Evolutionary conservation across 2,113 vertebrate genomes (phyloP).

Genomic region (Barbus barbus): DNA sequence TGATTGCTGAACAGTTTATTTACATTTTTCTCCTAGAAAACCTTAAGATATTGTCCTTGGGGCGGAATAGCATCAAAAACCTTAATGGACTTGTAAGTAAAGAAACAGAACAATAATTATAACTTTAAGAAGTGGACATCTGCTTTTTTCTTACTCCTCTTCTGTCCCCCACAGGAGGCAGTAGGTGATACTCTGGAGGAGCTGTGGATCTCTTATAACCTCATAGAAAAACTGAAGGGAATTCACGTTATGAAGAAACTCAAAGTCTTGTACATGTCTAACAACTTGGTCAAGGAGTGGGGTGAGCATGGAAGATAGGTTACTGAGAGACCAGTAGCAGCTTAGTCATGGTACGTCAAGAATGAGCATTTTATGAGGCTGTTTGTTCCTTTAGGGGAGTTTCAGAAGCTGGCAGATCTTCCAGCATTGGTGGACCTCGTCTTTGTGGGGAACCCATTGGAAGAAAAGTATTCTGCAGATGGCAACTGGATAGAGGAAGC

Average conservation of each 20-base stretch:
- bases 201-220: slow-evolving; percentile 96
- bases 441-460: slow-evolving; percentile 94
- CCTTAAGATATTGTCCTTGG: slow-evolving; percentile 90
- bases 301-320: slow-evolving; percentile 73
- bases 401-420: slow-evolving; percentile 87
- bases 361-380: slow-evolving; percentile 24
- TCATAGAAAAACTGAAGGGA: slow-evolving; percentile 94
- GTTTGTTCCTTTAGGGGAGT: slow-evolving; percentile 79
- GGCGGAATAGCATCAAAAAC: slow-evolving; percentile 96
- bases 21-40: slow-evolving; percentile 79
- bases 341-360: not conserved
- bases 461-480: slow-evolving; percentile 87
- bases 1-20: not conserved
- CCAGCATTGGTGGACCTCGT: slow-evolving; percentile 88
- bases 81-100: slow-evolving; percentile 89
- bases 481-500: slow-evolving; percentile 91
- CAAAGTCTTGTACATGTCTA: slow-evolving; percentile 94
- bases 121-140: not conserved
- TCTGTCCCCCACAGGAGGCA: slow-evolving; percentile 80
- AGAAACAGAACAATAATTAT: not conserved
- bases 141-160: not conserved
- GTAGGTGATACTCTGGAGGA: slow-evolving; percentile 91
- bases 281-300: slow-evolving; percentile 98
- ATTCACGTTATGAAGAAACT: slow-evolving; percentile 91
- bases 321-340: not conserved